These are phyloP conservation scores for Drosophila prolongata DNA, from an alignment of 2,888 invertebrate species.

Conservation along the genomic window DNA sequence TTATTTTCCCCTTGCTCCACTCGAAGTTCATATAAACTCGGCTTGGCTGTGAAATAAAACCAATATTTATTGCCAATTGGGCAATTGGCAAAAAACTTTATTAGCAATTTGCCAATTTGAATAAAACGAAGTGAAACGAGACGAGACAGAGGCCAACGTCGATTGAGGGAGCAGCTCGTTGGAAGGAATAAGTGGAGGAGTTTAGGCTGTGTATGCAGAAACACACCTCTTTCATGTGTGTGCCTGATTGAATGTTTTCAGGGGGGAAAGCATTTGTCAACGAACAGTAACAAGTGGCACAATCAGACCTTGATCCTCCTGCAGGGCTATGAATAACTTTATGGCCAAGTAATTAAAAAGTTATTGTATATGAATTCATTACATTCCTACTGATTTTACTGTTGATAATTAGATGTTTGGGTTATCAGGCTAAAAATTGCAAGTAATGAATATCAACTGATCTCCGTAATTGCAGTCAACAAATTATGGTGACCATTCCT, in stretches of 20 bases:
- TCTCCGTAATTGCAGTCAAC: conserved; percentile 1
- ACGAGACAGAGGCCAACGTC: background rate
- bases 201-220: background rate
- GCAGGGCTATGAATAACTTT: background rate
- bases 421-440: no score
- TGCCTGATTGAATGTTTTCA: background rate
- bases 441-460: background rate
- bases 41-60: conserved; percentile 54
- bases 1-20: background rate
- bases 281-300: conserved; percentile 23
- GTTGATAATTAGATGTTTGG: no score
- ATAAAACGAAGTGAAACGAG: conserved; percentile 45
- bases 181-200: conserved; percentile 11
- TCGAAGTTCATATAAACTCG: conserved; percentile 54
- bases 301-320: background rate
- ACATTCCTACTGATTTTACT: no score
- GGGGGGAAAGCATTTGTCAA: background rate
- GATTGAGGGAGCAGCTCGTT: conserved; percentile 4
- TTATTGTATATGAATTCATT: background rate
- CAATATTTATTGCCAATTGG: conserved; percentile 66
- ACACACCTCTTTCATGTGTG: conserved; percentile 4
- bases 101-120: conserved; percentile 76
- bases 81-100: conserved; percentile 63
- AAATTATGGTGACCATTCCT: background rate
- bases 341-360: background rate